These are phyloP conservation scores for Ceraclea dissimilis DNA, from an alignment of 2,888 invertebrate genomes.

Conservation along the genomic window DNA sequence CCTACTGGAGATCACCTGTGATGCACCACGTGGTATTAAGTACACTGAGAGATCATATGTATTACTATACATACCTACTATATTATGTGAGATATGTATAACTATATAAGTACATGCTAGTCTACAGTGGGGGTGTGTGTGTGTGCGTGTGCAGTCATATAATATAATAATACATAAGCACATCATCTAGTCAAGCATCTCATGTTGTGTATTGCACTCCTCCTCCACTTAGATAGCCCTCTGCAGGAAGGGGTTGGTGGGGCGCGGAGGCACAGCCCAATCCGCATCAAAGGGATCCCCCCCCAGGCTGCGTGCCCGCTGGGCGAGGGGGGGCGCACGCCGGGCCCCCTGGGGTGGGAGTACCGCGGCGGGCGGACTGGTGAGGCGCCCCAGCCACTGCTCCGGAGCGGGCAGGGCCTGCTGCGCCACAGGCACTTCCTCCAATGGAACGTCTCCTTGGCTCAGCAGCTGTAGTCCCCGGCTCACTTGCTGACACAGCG, in stretches of 20 bases:
- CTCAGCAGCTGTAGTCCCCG: constrained; percentile 68
- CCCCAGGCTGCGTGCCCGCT: constrained; percentile 50
- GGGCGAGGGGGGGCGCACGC: constrained; percentile 23
- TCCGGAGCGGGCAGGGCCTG: constrained; percentile 57
- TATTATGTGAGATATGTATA: too few species aligned
- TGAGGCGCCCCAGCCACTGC: constrained; percentile 74
- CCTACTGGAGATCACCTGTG: too few species aligned
- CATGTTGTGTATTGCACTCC: too few species aligned
- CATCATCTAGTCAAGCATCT: too few species aligned
- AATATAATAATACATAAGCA: too few species aligned
- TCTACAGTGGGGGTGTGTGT: too few species aligned
- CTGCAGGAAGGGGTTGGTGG: constrained; percentile 54
- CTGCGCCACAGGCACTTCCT: constrained; percentile 28
- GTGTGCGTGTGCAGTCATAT: too few species aligned
- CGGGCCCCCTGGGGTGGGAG: constrained; percentile 49
- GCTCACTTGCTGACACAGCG: constrained; percentile 74
- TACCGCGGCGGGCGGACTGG: constrained; percentile 46
- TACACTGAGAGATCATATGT: too few species aligned
- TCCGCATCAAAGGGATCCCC: constrained; percentile 78
- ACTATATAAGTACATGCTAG: too few species aligned
- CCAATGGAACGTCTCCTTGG: constrained; percentile 22
- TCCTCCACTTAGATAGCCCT: constrained; percentile 22
- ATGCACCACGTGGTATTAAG: too few species aligned
- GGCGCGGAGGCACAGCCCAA: constrained; percentile 60
- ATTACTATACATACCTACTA: too few species aligned